Evolutionary conservation across 2,113 vertebrate genomes (phyloP).

Genomic region (Calypte anna): DNA sequence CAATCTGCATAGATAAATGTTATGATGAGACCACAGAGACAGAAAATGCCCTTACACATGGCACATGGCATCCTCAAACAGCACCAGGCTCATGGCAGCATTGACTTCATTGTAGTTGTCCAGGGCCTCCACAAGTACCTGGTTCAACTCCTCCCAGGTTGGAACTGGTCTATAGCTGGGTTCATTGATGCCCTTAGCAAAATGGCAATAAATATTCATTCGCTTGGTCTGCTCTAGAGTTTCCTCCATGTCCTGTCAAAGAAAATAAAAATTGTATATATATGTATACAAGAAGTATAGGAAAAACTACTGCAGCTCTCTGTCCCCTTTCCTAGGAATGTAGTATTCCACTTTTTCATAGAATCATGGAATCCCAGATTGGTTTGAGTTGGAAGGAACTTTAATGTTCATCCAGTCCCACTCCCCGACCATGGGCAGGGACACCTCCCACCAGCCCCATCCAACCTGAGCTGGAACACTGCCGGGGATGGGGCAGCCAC

Average conservation of each 20-base stretch:
- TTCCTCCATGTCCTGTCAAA: constrained; percentile 80
- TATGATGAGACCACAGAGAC: not conserved
- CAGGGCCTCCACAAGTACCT: constrained; percentile 85
- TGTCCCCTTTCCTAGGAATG: not conserved
- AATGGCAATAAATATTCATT: constrained; percentile 92
- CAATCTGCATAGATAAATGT: not conserved
- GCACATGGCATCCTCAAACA: constrained; percentile 94
- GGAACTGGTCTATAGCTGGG: constrained; percentile 85
- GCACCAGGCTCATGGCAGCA: constrained; percentile 87
- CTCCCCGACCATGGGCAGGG: too few species aligned
- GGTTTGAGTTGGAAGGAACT: too few species aligned
- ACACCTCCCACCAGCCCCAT: too few species aligned
- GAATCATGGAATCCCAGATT: too few species aligned
- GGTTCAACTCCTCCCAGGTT: constrained; percentile 86
- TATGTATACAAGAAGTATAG: not conserved
- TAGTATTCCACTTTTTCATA: not conserved
- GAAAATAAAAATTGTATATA: not conserved
- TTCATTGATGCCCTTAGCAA: constrained; percentile 84
- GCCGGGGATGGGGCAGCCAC: too few species aligned
- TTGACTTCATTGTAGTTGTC: constrained; percentile 92
- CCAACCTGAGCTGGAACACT: too few species aligned
- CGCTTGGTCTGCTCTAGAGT: constrained; percentile 74
- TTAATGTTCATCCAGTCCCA: too few species aligned
- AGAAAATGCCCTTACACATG: constrained; percentile 85
- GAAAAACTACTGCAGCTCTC: not conserved